Evolutionary conservation across 2,113 vertebrate genomes (phyloP), one percentile per base, ranked within the genome.

Genomic region (Pipa parva): DNA sequence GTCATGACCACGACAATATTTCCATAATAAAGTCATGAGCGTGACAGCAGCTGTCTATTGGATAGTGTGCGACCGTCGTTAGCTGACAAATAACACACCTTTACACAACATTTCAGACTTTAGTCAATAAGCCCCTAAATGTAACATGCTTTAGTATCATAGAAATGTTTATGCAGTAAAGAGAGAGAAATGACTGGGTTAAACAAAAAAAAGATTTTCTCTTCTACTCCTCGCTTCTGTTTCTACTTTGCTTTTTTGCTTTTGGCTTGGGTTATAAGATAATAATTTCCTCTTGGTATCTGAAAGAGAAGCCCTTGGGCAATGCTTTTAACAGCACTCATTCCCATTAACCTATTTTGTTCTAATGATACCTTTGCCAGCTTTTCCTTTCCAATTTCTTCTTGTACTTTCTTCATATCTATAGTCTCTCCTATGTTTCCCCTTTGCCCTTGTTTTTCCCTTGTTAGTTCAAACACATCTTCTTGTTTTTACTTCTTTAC

Each of bases 241-340:
- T 67, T 67, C 39, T 45, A 27, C n/a, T 68, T 50, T 29, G 54
- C 49, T 60, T 69, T 60, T 31, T 61, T 70, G 57, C 45, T 54
- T 58, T 61, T 60, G 21, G 48, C 55, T 59, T 51, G 48, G 45
- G 58, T 45, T 54, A 60, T 69, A 54, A 70, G 66, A 45, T 54
- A 70, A 70, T 70, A 61, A 61, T 70, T 70, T 54, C 49, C 57
- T 70, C 58, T 61, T 70, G 48, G 66, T 61, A 61, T 70, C 58
- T 70, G 66, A 70, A 54, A 70, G 48, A 70, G 49, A 70, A 52
- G 49, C 57, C 66, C 66, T 70, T 45, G 48, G 66, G 66, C 66
- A 54, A 70, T 70, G 66, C 66, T 70, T 70, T 70, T 70, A 61
- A 70, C 58, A 70, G 66, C 58, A 70, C 66, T 70, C 58, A 70